phyloP scores from a whole-genome alignment of 2,797 vertebrate species.

The Pseudopleuronectes americanus region DNA sequence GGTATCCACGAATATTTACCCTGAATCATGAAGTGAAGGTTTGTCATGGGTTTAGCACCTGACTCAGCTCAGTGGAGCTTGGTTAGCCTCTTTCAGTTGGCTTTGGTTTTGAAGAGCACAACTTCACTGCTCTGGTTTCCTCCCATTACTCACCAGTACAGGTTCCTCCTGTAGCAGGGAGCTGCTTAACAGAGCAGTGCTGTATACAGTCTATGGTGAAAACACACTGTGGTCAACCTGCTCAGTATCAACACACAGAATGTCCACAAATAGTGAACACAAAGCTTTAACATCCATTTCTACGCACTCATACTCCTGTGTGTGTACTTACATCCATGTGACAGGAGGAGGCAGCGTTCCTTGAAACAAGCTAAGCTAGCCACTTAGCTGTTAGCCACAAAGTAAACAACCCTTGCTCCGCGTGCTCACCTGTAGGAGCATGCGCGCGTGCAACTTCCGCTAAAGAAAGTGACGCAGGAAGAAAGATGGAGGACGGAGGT shows the following conservation, averaged over 20 bases:
- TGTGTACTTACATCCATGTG: not conserved
- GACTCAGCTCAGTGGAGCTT: not conserved
- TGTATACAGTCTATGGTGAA: too few species aligned
- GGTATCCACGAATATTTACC: too few species aligned
- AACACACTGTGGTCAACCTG: not conserved
- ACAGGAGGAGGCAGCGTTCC: not conserved
- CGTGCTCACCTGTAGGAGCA: too few species aligned
- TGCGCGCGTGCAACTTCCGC: too few species aligned
- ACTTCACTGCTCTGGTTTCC: not conserved
- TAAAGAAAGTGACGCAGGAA: too few species aligned
- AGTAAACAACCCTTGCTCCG: too few species aligned
- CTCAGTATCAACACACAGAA: too few species aligned
- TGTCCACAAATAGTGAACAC: not conserved
- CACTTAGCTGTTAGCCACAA: not conserved
- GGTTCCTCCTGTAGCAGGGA: not conserved
- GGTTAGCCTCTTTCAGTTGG: not conserved
- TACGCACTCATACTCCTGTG: not conserved
- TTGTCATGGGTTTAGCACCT: too few species aligned
- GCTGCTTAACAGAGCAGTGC: not conserved
- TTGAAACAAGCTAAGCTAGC: not conserved
- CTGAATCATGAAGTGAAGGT: not conserved
- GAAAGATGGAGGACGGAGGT: too few species aligned
- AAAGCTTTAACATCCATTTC: not conserved
- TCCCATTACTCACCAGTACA: not conserved
- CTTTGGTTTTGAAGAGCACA: slow-evolving; percentile 2